phyloP scores from a whole-genome alignment of 64 coral and sea anemone species.

The Actinia equina region DNA sequence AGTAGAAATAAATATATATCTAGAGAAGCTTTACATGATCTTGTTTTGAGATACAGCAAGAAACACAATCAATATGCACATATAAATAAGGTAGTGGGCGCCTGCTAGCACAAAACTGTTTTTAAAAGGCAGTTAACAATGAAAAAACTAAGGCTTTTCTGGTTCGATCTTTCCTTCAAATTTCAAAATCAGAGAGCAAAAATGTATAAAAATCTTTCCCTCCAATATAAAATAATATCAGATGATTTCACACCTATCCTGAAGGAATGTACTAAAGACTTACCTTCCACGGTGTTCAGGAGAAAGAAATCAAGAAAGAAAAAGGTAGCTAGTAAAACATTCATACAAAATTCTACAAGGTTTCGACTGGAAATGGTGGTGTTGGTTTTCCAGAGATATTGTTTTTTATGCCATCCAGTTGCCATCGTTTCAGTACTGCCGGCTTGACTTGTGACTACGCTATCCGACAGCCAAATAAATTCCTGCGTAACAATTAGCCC shows the following conservation, averaged over 20 bases:
- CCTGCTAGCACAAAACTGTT: neutral
- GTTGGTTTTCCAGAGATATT: neutral
- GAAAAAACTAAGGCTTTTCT: neutral
- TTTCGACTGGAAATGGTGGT: neutral
- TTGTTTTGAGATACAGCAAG: neutral
- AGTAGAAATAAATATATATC: too few relatives aligned
- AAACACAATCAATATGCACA: neutral
- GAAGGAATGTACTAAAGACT: neutral
- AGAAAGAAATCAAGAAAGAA: neutral
- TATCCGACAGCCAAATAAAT: neutral
- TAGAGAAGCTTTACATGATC: neutral
- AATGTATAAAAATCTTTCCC: neutral
- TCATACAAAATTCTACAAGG: neutral
- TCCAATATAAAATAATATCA: neutral
- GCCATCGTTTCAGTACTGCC: neutral
- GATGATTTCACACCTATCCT: neutral
- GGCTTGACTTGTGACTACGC: neutral
- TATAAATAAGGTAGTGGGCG: neutral
- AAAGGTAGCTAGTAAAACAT: neutral
- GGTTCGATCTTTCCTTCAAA: neutral
- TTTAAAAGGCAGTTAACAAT: neutral
- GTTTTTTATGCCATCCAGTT: neutral
- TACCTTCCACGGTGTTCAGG: neutral
- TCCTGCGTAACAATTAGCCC: neutral
- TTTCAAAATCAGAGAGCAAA: neutral